A percentile compares a stretch with the other conserved stretches of the same genome.
These are phyloP conservation scores for Mastacembelus armatus DNA, from an alignment of 2,797 vertebrate genomes.

Conservation along the genomic window DNA sequence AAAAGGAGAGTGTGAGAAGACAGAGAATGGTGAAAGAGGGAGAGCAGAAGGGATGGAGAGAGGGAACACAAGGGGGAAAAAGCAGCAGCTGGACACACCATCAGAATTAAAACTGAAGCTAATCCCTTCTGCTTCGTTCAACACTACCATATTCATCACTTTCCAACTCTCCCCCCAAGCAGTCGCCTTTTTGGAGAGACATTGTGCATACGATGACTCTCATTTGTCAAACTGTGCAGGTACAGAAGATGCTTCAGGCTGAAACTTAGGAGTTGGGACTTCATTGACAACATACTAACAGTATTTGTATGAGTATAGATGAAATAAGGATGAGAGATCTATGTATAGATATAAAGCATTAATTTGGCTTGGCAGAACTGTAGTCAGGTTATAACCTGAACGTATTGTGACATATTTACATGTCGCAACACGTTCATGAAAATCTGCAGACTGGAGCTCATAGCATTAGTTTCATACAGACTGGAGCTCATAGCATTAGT, in stretches of 20 bases:
- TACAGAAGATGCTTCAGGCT: not conserved
- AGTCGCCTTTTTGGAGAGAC: slow-evolving; percentile 14
- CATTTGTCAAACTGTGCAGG: not conserved
- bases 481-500: no score
- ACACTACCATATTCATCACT: slow-evolving; percentile 22
- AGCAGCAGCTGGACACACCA: slow-evolving; percentile 62
- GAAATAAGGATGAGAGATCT: no score
- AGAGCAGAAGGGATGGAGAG: slow-evolving; percentile 7
- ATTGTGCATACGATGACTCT: slow-evolving; percentile 10
- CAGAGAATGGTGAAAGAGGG: slow-evolving; percentile 4
- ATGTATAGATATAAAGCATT: no score
- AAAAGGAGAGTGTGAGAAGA: slow-evolving; percentile 8
- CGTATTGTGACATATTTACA: no score
- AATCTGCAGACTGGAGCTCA: no score
- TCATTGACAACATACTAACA: no score
- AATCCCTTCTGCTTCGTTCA: slow-evolving; percentile 61
- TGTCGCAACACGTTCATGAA: no score
- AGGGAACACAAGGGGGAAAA: not conserved
- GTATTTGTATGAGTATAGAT: no score
- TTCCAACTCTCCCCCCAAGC: slow-evolving; percentile 5
- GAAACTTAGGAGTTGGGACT: no score
- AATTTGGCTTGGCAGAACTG: no score
- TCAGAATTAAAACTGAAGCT: slow-evolving; percentile 54
- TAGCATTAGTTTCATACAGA: no score
- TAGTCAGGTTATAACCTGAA: no score